Conservation (phyloP, 2,888 invertebrate species). For the Elgonia sp. region DNA sequence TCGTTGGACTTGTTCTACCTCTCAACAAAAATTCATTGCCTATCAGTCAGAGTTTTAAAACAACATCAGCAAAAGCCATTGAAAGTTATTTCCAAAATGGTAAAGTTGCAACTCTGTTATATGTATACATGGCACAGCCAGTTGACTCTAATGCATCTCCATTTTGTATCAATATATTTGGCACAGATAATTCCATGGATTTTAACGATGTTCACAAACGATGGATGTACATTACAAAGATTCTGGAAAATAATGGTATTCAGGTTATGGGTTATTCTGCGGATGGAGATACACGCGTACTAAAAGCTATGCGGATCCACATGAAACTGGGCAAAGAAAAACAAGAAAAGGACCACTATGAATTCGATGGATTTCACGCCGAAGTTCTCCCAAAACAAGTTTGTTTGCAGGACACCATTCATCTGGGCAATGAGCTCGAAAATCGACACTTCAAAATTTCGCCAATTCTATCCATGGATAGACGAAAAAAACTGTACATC, state of each 20-base stretch:
- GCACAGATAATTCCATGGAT: conserved; percentile 79
- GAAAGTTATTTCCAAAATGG: conserved; percentile 68
- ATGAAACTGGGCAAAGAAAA: background rate
- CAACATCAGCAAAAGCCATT: conserved; percentile 72
- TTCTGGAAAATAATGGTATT: background rate
- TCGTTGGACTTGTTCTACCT: conserved; percentile 78
- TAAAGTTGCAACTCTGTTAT: conserved; percentile 58
- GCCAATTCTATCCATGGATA: too few relatives aligned
- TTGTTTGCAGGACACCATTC: conserved; percentile 75
- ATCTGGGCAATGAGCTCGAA: conserved; percentile 79
- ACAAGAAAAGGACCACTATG: too few relatives aligned
- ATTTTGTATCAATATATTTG: conserved; percentile 78
- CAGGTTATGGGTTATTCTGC: background rate
- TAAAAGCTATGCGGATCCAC: conserved; percentile 3
- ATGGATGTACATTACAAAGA: conserved; percentile 52
- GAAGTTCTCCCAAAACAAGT: background rate
- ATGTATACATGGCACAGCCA: conserved; percentile 52
- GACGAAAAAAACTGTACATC: too few relatives aligned
- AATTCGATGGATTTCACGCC: background rate
- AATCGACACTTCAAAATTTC: conserved; percentile 75
- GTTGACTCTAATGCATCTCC: conserved; percentile 68
- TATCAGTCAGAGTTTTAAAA: conserved; percentile 64
- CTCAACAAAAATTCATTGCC: conserved; percentile 73
- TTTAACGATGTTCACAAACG: conserved; percentile 72
- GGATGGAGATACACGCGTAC: background rate